Evolutionary conservation across 2,113 vertebrate genomes (phyloP), one percentile per base, ranked within the genome.

Genomic region (Melierax canorus): DNA sequence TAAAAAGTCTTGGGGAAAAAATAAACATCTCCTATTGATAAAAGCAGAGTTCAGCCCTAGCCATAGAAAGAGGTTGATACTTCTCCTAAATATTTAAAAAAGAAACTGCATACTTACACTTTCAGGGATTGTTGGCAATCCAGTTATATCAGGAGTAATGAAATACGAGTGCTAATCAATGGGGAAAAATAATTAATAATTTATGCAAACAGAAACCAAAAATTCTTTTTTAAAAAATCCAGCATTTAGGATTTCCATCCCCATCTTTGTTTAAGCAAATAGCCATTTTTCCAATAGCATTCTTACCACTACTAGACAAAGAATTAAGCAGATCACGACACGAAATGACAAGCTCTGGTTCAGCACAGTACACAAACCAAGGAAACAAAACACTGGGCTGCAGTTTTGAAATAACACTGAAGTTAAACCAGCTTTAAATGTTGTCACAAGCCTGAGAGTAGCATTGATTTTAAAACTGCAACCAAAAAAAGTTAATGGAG

Each of bases 101-200:
- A 92, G 38, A 85, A 92, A 64, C 34, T 14, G 43, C 53, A 97
- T 98, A 99, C 99, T 99, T 98, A 99, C 99, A 86, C 98, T 99
- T 98, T 99, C 99, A 66, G 99, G 99, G 97, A 99, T 99, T 62
- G 99, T 99, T 95, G 99, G 99, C 95, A 99, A 99, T 98, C 99
- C 99, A 98, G 98, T 99, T 96, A 98, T 89, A 98, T 99, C 99
- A 94, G 99, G 99, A 96, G 99, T 98, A 97, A 99, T 99, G 98
- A 99, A 99, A 98, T 98, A 99, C 38, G 98, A 99, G 97, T 99
- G 99, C 99, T 99, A 94, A 94, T 89, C 17, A 38, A 85, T 51
- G 64, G 56, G 87, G 77, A 92, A 94, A 94, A 94, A 92, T 55
- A 95, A 97, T 84, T 59, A 83, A 92, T 67, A 73, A 88, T 95